Evolutionary conservation across 2,797 vertebrate genomes (phyloP).

Genomic region (Dallia pectoralis): DNA sequence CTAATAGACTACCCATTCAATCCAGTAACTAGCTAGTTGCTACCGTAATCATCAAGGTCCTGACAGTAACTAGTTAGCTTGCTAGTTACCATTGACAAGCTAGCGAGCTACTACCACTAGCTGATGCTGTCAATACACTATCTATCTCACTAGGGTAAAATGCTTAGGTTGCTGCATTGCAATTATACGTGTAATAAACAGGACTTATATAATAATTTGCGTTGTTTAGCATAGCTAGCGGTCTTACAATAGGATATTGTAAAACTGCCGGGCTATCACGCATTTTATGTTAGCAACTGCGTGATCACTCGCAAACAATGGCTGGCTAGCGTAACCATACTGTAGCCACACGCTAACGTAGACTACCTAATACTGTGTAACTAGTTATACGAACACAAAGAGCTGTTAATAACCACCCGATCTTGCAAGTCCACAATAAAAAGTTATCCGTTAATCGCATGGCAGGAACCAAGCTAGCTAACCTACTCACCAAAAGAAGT

Average conservation of each 20-base stretch:
- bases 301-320: neutral
- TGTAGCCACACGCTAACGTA: too few relatives aligned
- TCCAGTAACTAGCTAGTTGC: too few relatives aligned
- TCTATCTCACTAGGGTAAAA: too few relatives aligned
- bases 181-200: neutral
- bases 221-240: neutral
- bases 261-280: neutral
- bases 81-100: neutral
- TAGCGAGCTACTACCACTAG: neutral
- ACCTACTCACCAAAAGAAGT: neutral
- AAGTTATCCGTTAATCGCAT: neutral
- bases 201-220: neutral
- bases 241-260: neutral
- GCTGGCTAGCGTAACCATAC: too few relatives aligned
- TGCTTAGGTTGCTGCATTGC: too few relatives aligned
- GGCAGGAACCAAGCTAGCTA: neutral
- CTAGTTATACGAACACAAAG: neutral
- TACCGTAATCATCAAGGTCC: too few relatives aligned
- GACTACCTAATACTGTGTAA: neutral
- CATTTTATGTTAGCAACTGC: neutral
- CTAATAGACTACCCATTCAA: too few relatives aligned
- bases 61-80: too few relatives aligned
- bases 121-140: neutral
- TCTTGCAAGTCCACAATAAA: neutral
- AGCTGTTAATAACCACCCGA: neutral